phyloP scores from a whole-genome alignment of 2,113 vertebrate species.

The Pristiophorus japonicus region DNA sequence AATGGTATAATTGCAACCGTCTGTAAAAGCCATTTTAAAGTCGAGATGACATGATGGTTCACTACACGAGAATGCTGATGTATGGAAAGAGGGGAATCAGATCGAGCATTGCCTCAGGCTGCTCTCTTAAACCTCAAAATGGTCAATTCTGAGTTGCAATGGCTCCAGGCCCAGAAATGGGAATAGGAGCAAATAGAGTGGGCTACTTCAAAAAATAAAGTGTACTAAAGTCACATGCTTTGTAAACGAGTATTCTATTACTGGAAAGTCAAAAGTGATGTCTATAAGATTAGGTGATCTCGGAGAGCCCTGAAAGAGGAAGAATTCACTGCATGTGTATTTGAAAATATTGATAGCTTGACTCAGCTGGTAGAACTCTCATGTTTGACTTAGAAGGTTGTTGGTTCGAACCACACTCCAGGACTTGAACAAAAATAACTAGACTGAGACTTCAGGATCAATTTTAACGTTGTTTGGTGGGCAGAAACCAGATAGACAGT shows the following conservation, averaged over 20 bases:
- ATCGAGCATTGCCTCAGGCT: not conserved
- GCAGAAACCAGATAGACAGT: not conserved
- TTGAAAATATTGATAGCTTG: not conserved
- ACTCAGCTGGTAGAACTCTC: not conserved
- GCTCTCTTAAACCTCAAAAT: not conserved
- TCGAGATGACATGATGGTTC: not conserved
- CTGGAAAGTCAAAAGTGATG: not conserved
- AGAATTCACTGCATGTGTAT: not conserved
- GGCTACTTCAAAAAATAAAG: not conserved
- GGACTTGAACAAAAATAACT: not conserved
- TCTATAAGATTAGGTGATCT: not conserved
- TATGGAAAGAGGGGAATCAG: not conserved
- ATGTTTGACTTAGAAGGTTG: not conserved
- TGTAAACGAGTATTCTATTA: not conserved
- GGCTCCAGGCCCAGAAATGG: not conserved
- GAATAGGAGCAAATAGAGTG: not conserved
- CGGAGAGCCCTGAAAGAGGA: not conserved
- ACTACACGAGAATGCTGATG: not conserved
- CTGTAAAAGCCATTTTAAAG: not conserved
- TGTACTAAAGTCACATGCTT: not conserved
- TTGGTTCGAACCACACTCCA: not conserved
- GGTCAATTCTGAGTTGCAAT: not conserved
- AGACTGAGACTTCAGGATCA: not conserved
- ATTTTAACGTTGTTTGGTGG: not conserved
- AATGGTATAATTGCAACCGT: not conserved